Evolutionary conservation across 1,140 invertebrate species (phyloP).

Genomic region (Cydia pomonella): DNA sequence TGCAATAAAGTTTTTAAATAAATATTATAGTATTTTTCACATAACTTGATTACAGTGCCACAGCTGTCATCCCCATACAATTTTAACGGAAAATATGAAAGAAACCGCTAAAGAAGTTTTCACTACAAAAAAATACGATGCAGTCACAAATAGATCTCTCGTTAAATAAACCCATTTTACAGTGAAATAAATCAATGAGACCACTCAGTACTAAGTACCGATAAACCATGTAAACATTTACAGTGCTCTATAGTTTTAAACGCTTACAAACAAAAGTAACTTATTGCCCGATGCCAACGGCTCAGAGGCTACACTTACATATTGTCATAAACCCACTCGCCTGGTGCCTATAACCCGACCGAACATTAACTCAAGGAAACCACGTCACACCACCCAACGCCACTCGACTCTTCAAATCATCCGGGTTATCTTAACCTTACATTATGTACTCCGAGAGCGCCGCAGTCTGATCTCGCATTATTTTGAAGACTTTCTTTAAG

Average conservation of each 20-base stretch:
- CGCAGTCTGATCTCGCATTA: slow-evolving; percentile 25
- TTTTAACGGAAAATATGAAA: too few species aligned
- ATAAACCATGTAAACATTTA: slow-evolving; percentile 39
- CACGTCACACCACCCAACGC: slow-evolving; percentile 41
- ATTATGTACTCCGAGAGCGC: slow-evolving; percentile 36
- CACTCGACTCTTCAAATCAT: slow-evolving; percentile 34
- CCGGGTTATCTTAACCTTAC: slow-evolving; percentile 40
- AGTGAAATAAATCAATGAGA: too few species aligned
- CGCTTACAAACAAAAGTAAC: slow-evolving; percentile 73
- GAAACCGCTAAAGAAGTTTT: too few species aligned
- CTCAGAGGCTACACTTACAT: slow-evolving; percentile 64
- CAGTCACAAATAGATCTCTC: too few species aligned
- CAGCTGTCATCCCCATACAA: too few species aligned
- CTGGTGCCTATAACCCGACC: slow-evolving; percentile 49
- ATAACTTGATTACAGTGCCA: too few species aligned
- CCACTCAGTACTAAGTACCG: neutral
- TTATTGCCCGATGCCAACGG: slow-evolving; percentile 64
- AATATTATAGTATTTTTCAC: too few species aligned
- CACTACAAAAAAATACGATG: too few species aligned
- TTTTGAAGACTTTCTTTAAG: slow-evolving; percentile 32
- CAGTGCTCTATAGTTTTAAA: slow-evolving; percentile 66
- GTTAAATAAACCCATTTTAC: too few species aligned
- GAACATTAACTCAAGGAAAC: slow-evolving; percentile 46
- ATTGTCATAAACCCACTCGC: slow-evolving; percentile 67
- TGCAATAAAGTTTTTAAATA: too few species aligned